Evolutionary conservation across 92 coral and sea anemone genomes (phyloP), one percentile per base, ranked within the genome.

Genomic region (Paragorgia papillata): DNA sequence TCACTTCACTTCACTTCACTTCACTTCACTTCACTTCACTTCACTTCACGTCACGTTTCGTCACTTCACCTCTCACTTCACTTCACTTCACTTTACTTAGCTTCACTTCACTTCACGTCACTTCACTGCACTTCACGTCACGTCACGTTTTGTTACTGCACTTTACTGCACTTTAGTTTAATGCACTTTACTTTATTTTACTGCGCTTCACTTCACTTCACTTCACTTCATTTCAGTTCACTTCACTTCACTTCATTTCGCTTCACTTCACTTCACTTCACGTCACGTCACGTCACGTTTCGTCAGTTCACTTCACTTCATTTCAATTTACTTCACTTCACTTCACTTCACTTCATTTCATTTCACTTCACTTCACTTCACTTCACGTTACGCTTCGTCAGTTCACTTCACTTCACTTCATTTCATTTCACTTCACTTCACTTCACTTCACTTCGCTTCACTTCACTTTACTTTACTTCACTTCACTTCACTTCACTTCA

Each of bases 1-100:
- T 50, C 37, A 69, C 76, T 27, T 50, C 37, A 69, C 76, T 69
- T 14, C 37, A 69, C 61, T 69, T 50, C 37, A 69, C 76, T 49
- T 50, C 34, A 69, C 76, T 48, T 50, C 2, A 69, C 61, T 69
- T 50, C 40, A 69, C 59, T 49, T 48, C 62, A 41, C 44, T 63
- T 63, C 2, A 63, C 70, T 33, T 63, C 43, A 63, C 70, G 25
- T 63, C 2, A 63, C 44, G 25, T 63, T 19, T 0, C 60, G 7
- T 50, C n/a, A 49, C 76, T 69, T 44, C 48, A 56, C 35, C 24
- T 39, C 32, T 35, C 26, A 56, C 53, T 48, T 27, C 22, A 55
- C 30, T 12, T 14, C 18, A 56, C 35, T 48, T 39, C 26, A 56
- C 17, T 44, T 39, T 27, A 56, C 14, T 37, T 37, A 4, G 10